Conservation (phyloP, 2,888 invertebrate species). For the Pyrrhia umbra region DNA sequence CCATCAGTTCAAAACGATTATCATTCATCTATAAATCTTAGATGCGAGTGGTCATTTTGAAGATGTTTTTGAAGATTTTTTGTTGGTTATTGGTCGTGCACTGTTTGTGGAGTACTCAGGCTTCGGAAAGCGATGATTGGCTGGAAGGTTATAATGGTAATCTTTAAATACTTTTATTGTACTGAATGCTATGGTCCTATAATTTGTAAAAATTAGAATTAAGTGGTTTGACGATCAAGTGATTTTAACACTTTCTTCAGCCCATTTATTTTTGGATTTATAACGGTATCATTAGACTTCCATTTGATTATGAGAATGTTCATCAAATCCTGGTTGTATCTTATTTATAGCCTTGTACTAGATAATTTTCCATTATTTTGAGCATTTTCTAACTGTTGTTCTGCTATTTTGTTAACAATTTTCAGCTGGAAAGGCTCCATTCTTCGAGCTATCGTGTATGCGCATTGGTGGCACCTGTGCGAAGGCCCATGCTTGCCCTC, state of each 20-base stretch:
- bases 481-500: conserved; percentile 27
- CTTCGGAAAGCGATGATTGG: neutral
- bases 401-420: neutral
- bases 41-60: conserved; percentile 5
- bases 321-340: too few species aligned
- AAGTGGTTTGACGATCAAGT: too few species aligned
- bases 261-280: too few species aligned
- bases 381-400: too few species aligned
- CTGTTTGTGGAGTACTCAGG: neutral
- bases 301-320: too few species aligned
- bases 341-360: too few species aligned
- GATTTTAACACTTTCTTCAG: too few species aligned
- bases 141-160: conserved; percentile 20
- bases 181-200: too few species aligned
- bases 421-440: conserved; percentile 27
- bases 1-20: conserved; percentile 1
- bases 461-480: conserved; percentile 44
- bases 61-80: conserved; percentile 11
- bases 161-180: neutral
- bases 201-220: too few species aligned
- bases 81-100: conserved; percentile 2
- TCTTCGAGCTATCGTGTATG: conserved; percentile 50
- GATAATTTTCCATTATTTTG: too few species aligned
- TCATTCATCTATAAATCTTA: conserved; percentile 2
- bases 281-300: too few species aligned